Conservation (phyloP, 2,113 vertebrate genomes). For the Coptodon bakossiorum region DNA sequence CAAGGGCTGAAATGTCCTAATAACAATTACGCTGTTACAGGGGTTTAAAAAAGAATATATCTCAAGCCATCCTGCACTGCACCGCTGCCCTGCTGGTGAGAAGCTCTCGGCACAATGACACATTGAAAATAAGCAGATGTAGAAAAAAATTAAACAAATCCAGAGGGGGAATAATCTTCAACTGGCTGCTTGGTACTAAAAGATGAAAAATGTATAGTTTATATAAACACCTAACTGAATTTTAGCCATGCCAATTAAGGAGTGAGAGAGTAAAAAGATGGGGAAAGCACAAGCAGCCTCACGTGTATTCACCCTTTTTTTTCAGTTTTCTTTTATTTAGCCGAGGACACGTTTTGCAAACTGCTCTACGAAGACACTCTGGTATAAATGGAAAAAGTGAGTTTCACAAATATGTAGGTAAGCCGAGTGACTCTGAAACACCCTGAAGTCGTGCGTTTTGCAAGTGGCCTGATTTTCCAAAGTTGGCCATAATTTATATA, state of each 20-base stretch:
- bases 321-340: slow-evolving; percentile 72
- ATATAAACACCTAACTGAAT: slow-evolving; percentile 94
- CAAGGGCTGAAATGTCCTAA: slow-evolving; percentile 77
- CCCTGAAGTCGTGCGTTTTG: neutral
- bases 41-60: slow-evolving; percentile 71
- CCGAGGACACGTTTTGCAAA: slow-evolving; percentile 66
- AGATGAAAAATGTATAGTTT: slow-evolving; percentile 94
- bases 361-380: slow-evolving; percentile 68
- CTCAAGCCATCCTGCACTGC: slow-evolving; percentile 58
- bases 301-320: slow-evolving; percentile 48
- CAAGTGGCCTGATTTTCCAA: neutral
- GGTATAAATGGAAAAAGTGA: slow-evolving; percentile 51
- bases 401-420: neutral
- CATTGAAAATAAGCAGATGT: slow-evolving; percentile 98
- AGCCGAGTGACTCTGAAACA: neutral
- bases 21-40: slow-evolving; percentile 75
- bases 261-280: slow-evolving; percentile 75
- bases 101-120: slow-evolving; percentile 80
- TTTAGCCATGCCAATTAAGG: slow-evolving; percentile 97
- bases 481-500: neutral
- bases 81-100: slow-evolving; percentile 72
- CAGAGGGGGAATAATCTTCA: slow-evolving; percentile 85
- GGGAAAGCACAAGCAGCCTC: slow-evolving; percentile 47
- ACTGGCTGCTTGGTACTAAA: slow-evolving; percentile 89
- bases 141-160: slow-evolving; percentile 99